Base-by-base conservation (phyloP, 2,888 invertebrate species). In the Phengaris arion region DNA sequence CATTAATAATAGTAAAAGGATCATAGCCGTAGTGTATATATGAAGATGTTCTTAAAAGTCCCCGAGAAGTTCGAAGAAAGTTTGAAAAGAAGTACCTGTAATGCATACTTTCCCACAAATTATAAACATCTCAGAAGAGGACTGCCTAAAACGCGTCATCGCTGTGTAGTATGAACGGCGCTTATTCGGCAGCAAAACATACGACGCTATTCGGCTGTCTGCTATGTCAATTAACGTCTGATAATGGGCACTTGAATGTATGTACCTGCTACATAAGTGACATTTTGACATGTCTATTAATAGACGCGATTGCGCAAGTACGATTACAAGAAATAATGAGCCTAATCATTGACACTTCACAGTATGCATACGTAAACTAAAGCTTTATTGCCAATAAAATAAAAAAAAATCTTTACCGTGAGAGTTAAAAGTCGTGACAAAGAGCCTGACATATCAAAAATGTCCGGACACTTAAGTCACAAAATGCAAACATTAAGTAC, bases 141-240 rank as follows among this genome's bases (percentile, higher is more conserved):
- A 10, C 8, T 52, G 8, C 8, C 52, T 52, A 52, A 5, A 4
- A 9, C 4, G 52, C 52, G 12, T 3, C 35, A 35, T 52, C 57
- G 15, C 15, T 22, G 9, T 64, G 1, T 8, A 22, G 22, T 59
- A 59, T 10, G 35, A 15, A 15, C 7, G 9, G 12, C 22, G 52
- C 35, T 64, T 64, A 64, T 59, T 64, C 64, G 64, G 13, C 35
- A 64, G 12, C 64, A 10, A 64, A 35, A 64, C 35, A 64, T 64
- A 64, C 13, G 64, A 13, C 35, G 35, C 64, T 64, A 64, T 64
- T 64, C 35, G 64, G 10, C 64, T 64, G 64, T 64, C 64, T 45
- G 5, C 35, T 45, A 64, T 35, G 64, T 64, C 64, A 64, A 64
- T 64, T 64, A 45, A 64, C 64, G 64, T 35, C 64, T 64, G 64